Base-by-base conservation (phyloP, 2,797 vertebrate species). In the Phoebastria nigripes region DNA sequence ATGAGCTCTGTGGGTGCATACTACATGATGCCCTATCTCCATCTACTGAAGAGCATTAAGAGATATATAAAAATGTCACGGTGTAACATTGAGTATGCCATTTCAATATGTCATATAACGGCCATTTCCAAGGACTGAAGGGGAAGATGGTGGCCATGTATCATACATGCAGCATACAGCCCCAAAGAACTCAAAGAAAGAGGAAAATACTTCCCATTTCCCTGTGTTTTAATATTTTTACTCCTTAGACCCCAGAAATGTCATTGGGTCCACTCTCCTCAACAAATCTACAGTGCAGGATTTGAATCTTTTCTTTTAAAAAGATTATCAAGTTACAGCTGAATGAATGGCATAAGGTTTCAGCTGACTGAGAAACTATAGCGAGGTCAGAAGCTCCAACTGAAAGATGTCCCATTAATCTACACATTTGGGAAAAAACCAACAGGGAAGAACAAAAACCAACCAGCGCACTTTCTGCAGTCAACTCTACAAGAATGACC, bases 1-100 rank as follows among this genome's bases (percentile, higher is more conserved):
- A 18, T 8, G 18, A 72, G 82, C 15, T 47, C 20, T n/a, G 3
- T 8, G 2, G 24, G 8, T 42, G 2, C 16, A 22, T 8, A 24
- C 19, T 41, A 26, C 8, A 7, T 3, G 15, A 24, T 16, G 37
- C 0, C 22, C 1, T 17, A 5, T 5, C 46, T 49, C 41, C 51
- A 66, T 8, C 39, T 56, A 17, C 26, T 17, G 42, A 71, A 42
- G 8, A 70, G 25, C 33, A 54, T 20, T 21, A 70, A 29, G 35
- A 29, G 5, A 12, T 4, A 16, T 10, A 33, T 1, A 28, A 37
- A 82, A 49, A 31, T 55, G 4, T 28, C 11, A 15, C 0, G 16
- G 15, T 37, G 17, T 6, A 8, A 41, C 3, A 20, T 0, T 8
- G 18, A 49, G 7, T 6, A 28, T 5, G 2, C 15, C 37, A 33